These are phyloP conservation scores for Arvicanthis niloticus DNA, from an alignment of 2,113 vertebrate genomes.

Conservation along the genomic window DNA sequence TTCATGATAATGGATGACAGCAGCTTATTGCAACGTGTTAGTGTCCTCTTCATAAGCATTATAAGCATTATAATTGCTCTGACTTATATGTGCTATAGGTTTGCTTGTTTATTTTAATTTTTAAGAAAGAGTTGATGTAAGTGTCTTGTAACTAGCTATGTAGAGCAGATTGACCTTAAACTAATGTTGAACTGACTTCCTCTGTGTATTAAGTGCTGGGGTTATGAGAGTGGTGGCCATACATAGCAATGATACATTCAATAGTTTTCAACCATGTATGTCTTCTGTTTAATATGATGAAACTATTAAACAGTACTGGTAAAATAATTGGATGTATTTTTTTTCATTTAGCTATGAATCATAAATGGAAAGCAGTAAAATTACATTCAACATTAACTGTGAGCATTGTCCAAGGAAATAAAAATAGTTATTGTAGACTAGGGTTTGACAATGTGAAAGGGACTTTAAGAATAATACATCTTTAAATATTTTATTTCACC, in stretches of 20 bases:
- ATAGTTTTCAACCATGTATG: not conserved
- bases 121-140: not conserved
- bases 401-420: not conserved
- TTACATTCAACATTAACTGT: no score
- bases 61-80: not conserved
- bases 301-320: not conserved
- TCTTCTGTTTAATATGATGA: not conserved
- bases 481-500: not conserved
- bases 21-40: not conserved
- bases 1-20: not conserved
- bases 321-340: conserved; percentile 10
- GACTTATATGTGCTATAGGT: not conserved
- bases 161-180: not conserved
- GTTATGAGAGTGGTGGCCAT: no score
- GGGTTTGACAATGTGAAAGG: conserved; percentile 13
- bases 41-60: not conserved
- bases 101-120: not conserved
- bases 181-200: not conserved
- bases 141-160: not conserved
- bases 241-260: not conserved
- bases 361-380: not conserved
- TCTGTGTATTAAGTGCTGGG: not conserved
- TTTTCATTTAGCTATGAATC: not conserved
- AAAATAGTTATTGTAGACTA: not conserved
- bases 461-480: not conserved